A percentile compares a stretch with the other conserved stretches of the same genome.
Evolutionary conservation across 2,113 vertebrate species (phyloP).

Genomic region (Nycticryphes semicollaris): DNA sequence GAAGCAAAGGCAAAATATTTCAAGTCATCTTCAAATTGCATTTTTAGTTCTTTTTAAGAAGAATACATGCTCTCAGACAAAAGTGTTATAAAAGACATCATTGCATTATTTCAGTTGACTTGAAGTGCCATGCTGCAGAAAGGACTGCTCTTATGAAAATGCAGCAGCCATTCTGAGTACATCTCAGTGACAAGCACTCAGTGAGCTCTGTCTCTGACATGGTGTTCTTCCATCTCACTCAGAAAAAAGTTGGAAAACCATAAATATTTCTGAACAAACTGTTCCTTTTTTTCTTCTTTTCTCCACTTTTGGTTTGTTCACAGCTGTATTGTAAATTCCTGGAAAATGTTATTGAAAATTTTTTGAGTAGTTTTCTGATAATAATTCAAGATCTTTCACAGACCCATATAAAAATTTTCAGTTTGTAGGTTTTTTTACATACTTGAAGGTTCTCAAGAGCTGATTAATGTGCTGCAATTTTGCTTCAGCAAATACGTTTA

Average conservation of each 20-base stretch:
- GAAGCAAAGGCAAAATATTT: not conserved
- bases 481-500: not conserved
- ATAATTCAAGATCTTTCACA: not conserved
- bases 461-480: not conserved
- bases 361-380: not conserved
- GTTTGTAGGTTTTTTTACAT: not conserved
- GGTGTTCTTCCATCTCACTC: not conserved
- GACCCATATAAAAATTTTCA: not conserved
- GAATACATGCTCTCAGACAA: not conserved
- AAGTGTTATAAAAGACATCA: not conserved
- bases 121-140: not conserved
- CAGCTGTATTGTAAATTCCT: not conserved
- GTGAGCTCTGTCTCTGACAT: not conserved
- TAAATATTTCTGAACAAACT: not conserved
- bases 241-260: not conserved
- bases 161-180: not conserved
- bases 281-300: fast-evolving
- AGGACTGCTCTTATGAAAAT: not conserved
- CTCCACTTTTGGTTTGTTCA: not conserved
- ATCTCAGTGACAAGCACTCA: not conserved
- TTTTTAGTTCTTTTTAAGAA: not conserved
- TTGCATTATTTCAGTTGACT: not conserved
- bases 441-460: not conserved
- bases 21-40: not conserved
- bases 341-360: fast-evolving